Evolutionary conservation across 2,797 vertebrate species (phyloP), one percentile per base, ranked within the genome.

Genomic region (Melanotaenia boesemani): DNA sequence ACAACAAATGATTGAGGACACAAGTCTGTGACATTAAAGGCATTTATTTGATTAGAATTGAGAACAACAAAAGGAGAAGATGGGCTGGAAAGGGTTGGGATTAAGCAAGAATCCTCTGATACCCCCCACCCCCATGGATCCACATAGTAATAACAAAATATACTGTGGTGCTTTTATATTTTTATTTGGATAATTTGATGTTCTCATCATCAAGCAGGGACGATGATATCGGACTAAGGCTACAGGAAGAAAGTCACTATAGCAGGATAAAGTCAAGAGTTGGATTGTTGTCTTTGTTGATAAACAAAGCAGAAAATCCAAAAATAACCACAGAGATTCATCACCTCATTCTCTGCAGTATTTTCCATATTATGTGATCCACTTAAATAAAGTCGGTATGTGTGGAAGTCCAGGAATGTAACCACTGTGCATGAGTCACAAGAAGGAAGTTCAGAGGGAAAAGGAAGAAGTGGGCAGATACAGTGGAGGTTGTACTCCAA

Each of bases 381-480:
- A 12, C 52, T 44, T 16, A 44, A 62, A 59, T 83, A 78, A 52
- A 44, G 32, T 67, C 57, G 72, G 77, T 75, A 76, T 86, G 81
- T 77, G 77, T 92, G 76, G 77, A 85, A 77, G 88, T 84, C 65
- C 67, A 80, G 84, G 90, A 92, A 93, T 91, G 87, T 76, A 79
- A 77, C 56, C 69, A 74, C 80, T 75, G 74, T 80, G 63, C 56
- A 57, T 89, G 89, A 91, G 62, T 92, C 90, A 91, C 58, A 57
- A 34, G 50, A 60, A 80, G 90, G 87, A 91, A 83, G 88, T 79
- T 32, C 72, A 74, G 68, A 63, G 70, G 73, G 67, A 39, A 78
- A 57, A 72, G 83, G 81, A 86, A 83, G 85, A 80, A 18, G 68
- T 61, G 67, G 80, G 46, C 54, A 2, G 10, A 80, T 30, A 74